Conservation (phyloP, 2,797 vertebrate species). For the Parauchenoglanis ngamensis region DNA sequence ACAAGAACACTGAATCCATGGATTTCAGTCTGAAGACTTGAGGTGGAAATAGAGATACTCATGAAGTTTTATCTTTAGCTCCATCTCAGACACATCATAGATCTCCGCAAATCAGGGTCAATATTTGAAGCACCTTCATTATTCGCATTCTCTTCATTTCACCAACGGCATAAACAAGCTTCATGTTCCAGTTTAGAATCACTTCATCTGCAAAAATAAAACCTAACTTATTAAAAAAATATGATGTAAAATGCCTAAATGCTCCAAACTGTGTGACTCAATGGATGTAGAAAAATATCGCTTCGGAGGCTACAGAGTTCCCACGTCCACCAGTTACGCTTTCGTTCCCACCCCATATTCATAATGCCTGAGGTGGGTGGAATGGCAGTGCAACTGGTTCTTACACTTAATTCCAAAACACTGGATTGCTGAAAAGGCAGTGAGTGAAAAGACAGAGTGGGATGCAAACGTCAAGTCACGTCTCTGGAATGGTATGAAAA, state of each 20-base stretch:
- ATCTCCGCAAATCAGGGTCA: background rate
- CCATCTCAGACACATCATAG: background rate
- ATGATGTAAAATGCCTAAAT: slow-evolving; percentile 41
- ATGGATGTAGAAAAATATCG: slow-evolving; percentile 41
- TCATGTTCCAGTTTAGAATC: slow-evolving; percentile 54
- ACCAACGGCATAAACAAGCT: slow-evolving; percentile 21
- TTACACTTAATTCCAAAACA: slow-evolving; percentile 41
- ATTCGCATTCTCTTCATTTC: slow-evolving; percentile 8
- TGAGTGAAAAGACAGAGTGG: slow-evolving; percentile 39
- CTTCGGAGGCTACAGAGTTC: slow-evolving; percentile 41
- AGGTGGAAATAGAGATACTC: background rate
- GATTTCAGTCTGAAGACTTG: background rate
- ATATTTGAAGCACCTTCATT: slow-evolving; percentile 15
- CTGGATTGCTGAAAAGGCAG: slow-evolving; percentile 50
- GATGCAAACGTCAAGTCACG: slow-evolving; percentile 21
- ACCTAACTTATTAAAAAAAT: slow-evolving; percentile 33
- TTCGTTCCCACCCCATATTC: slow-evolving; percentile 44
- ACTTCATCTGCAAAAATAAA: background rate
- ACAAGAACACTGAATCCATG: background rate
- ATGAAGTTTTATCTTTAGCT: background rate
- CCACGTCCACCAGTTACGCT: slow-evolving; percentile 29
- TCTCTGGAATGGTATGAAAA: slow-evolving; percentile 52
- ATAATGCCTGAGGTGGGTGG: slow-evolving; percentile 43
- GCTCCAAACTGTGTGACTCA: slow-evolving; percentile 35
- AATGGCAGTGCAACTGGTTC: slow-evolving; percentile 51